These are phyloP conservation scores for Carcharodon carcharias DNA, from an alignment of 2,797 vertebrate species.

Conservation along the genomic window DNA sequence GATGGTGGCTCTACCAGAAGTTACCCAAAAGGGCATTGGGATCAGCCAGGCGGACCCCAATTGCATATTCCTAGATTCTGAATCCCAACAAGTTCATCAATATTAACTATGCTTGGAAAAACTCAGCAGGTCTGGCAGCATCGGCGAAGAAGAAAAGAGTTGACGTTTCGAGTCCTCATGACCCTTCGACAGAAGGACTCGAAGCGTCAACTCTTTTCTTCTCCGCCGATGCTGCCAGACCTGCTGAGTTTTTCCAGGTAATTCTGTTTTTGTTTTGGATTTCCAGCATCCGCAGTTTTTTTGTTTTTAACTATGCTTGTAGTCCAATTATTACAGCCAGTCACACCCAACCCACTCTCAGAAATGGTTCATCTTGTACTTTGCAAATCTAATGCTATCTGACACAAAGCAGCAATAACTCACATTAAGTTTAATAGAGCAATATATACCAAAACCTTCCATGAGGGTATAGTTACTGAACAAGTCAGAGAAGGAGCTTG, in stretches of 20 bases:
- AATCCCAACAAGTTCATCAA: neutral
- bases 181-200: too few relatives aligned
- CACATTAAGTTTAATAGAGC: neutral
- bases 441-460: neutral
- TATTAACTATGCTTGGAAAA: neutral
- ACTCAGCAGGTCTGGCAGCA: too few relatives aligned
- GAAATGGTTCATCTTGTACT: neutral
- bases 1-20: neutral
- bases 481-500: neutral
- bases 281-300: too few relatives aligned
- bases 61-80: neutral
- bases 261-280: too few relatives aligned
- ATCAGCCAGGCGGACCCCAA: neutral
- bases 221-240: too few relatives aligned
- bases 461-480: neutral
- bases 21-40: neutral
- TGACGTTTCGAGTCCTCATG: too few relatives aligned
- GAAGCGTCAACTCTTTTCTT: too few relatives aligned
- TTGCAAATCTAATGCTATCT: neutral
- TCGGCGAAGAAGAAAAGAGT: too few relatives aligned
- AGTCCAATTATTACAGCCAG: neutral
- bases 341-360: neutral
- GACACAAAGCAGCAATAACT: neutral
- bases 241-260: too few relatives aligned
- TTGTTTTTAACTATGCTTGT: neutral